Percentiles rank a stretch among this genome's conserved stretches.
phyloP scores from a whole-genome alignment of 2,888 invertebrate species.

The Beris morrisii region DNA sequence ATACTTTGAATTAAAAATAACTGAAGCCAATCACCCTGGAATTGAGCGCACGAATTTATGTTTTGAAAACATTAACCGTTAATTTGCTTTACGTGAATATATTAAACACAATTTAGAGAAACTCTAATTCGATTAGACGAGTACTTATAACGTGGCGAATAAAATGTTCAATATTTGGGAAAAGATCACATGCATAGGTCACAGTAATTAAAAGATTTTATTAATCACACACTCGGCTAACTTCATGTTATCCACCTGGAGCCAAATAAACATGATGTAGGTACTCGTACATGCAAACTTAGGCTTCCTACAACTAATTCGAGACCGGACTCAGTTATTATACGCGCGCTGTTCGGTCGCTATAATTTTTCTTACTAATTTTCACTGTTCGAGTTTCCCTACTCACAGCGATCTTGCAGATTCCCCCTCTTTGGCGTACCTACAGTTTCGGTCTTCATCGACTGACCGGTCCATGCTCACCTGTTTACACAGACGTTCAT shows the following conservation, averaged over 20 bases:
- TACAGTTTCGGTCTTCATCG: conserved; percentile 20
- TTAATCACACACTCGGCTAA: too few relatives aligned
- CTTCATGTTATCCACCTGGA: too few relatives aligned
- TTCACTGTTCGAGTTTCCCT: conserved; percentile 10
- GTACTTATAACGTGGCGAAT: too few relatives aligned
- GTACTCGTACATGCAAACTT: too few relatives aligned
- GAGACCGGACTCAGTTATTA: neutral
- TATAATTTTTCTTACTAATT: conserved; percentile 41
- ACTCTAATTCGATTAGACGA: too few relatives aligned
- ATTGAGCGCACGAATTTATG: conserved; percentile 21
- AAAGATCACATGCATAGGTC: too few relatives aligned
- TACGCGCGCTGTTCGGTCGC: conserved; percentile 40
- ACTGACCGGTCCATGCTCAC: conserved; percentile 14
- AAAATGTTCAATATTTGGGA: too few relatives aligned
- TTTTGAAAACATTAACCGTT: conserved; percentile 26
- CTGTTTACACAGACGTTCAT: neutral
- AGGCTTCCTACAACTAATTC: too few relatives aligned
- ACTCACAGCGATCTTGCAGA: conserved; percentile 7
- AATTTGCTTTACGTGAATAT: neutral
- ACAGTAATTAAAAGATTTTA: too few relatives aligned
- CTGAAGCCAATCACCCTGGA: conserved; percentile 17
- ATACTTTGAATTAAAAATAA: conserved; percentile 22
- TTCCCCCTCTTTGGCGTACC: conserved; percentile 16
- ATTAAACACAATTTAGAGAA: too few relatives aligned
- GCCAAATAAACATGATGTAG: too few relatives aligned